Evolutionary conservation across 2,888 invertebrate genomes (phyloP), one percentile per base, ranked within the genome.

Genomic region (Drosophila leonis): DNA sequence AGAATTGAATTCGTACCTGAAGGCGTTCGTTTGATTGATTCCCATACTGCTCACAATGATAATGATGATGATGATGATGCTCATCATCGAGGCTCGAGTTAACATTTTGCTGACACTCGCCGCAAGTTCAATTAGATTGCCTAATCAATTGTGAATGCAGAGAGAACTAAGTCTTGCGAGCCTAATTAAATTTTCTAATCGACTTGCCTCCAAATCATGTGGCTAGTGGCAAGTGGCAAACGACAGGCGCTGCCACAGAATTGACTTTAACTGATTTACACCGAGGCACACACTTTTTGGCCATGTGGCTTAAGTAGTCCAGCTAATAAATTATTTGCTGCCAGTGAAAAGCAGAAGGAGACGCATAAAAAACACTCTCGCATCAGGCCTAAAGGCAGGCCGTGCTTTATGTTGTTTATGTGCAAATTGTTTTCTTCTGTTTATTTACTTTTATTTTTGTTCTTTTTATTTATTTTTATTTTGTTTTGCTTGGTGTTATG

Each of bases 161-260:
- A 41, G 18, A 56, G n/a, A n/a, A n/a, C n/a, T n/a, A n/a, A 61
- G 46, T 61, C 62, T 51, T 20, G 54, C 27, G n/a, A 24, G 18
- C 57, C 48, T 66, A 83, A 86, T 88, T 82, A 86, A 75, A 88
- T 83, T 82, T 79, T 82, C 79, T 81, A 88, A 84, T 86, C 84
- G 81, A 84, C 55, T 75, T 75, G 64, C 69, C 62, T 31, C 60
- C 61, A 49, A 65, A 61, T 64, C 35, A 48, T 57, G 39, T 31
- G 72, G 66, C 60, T 27, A 60, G 46, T 67, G 46, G 54, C n/a
- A 29, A 57, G 9, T 27, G 27, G 46, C 27, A 46, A 18, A 18
- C 49, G 46, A 6, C 35, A 9, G 35, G 13, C 15, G 15, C 33
- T 61, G 42, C 57, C 39, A 37, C 42, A 35, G 55, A 74, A 78